Evolutionary conservation across 2,888 invertebrate genomes (phyloP), one percentile per base, ranked within the genome.

Genomic region (Baronia brevicornis): DNA sequence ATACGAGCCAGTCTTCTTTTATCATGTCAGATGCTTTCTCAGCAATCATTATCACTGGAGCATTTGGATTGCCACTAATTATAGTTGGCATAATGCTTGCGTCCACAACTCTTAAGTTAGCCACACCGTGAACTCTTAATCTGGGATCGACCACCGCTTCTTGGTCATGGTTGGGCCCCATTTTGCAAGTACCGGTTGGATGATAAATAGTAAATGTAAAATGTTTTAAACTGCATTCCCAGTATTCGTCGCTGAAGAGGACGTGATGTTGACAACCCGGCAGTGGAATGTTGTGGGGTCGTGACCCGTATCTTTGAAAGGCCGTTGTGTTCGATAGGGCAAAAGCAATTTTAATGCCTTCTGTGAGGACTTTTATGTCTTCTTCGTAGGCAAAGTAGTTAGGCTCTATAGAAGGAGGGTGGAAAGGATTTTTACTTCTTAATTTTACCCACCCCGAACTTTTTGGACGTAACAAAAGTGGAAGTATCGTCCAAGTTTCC

Each of bases 1-100:
- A 84, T 49, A 72, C 75, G 29, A 87, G 87, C 93, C 94, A 94
- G 68, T 94, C 94, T 62, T 94, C 90, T 62, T 94, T 95, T 41
- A 96, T 93, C 88, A 96, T 89, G 60, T 96, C 95, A 4, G 95
- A 90, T 0, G 90, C 94, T 63, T 95, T 95, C 56, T 96, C 95
- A 0, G 91, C 96, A 29, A 96, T 95, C 94, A 95, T 95, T 23
- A 96, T 94, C 1, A 90, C 89, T 0, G 94, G 94, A 1, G 95
- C 95, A 63, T 95, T 95, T 0, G 95, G 94, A 73, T 96, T 95
- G 0, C 95, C 95, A 60, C 94, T 95, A 6, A 94, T 89, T 38
- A 96, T 95, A 1, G 87, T 90, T 0, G 95, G 95, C 95, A 96
- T 95, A 29, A 96, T 90, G 42, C 94, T 93, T 0, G 94, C 94